Evolutionary conservation across 2,797 vertebrate species (phyloP), one percentile per base, ranked within the genome.

Genomic region (Galaxias olidus): DNA sequence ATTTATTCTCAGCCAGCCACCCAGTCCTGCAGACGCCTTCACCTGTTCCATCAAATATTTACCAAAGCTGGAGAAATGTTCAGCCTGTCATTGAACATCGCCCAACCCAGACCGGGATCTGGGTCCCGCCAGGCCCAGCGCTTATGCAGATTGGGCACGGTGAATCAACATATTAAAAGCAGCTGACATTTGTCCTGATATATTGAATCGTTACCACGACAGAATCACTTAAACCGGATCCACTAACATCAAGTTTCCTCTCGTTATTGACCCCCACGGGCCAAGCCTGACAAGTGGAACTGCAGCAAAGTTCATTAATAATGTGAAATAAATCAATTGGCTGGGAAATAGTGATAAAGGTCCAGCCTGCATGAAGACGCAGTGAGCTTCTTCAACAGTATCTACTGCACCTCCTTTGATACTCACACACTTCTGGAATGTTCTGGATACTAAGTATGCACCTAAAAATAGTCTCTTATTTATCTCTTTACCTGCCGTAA

Each of bases 281-380:
- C 90, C 90, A 84, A 88, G 89, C 88, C 93, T 96, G 96, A 97
- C 96, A 96, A 94, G 93, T 94, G 77, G 89, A 93, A 90, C 93
- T 93, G 93, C 93, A 81, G 90, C 93, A 97, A 97, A 97, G 95
- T 98, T 96, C 95, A 98, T 98, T 98, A 98, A 98, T 96, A 97
- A 97, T 93, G 93, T 92, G 94, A 91, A 93, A 95, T 96, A 94
- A 96, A 97, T 97, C 96, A 96, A 95, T 96, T 91, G 83, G 87
- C 91, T 73, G 76, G 90, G 90, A 94, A 94, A 94, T 90, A 86
- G 89, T 87, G 87, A 84, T 90, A 92, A 91, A 48, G 44, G 87
- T 50, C 88, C 87, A 88, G 88, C 85, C 86, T 53, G 74, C 62
- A 55, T 90, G 85, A 74, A 83, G 64, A 12, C 77, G 30, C 30